These are phyloP conservation scores for Rhinopomastus cyanomelas DNA, from an alignment of 2,113 vertebrate species.

Conservation along the genomic window DNA sequence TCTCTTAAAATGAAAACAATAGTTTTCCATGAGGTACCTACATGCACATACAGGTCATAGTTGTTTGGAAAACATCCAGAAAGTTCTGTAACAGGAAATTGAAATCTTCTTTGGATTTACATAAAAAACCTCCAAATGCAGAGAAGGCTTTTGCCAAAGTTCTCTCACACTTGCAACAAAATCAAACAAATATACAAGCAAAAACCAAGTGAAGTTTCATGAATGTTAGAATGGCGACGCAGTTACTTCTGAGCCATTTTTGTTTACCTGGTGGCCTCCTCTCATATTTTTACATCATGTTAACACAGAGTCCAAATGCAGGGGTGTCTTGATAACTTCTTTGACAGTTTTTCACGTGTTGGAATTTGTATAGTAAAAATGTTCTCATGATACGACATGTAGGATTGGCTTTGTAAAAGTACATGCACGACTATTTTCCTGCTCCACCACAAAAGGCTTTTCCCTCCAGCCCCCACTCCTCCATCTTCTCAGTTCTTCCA, in stretches of 20 bases:
- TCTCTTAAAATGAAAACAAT: neutral
- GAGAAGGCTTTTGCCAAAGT: neutral
- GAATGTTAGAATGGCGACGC: neutral
- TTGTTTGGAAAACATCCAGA: neutral
- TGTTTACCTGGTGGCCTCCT: constrained; percentile 19
- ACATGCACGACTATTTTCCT: constrained; percentile 53
- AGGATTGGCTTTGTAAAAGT: constrained; percentile 29
- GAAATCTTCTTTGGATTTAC: constrained; percentile 11
- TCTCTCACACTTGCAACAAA: neutral
- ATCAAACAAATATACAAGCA: constrained; percentile 10
- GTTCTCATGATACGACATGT: constrained; percentile 56
- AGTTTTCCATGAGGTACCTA: neutral
- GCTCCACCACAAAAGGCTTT: constrained; percentile 21
- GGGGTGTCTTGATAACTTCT: constrained; percentile 32
- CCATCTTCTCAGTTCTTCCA: constrained; percentile 35
- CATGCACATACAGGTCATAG: neutral
- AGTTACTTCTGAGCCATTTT: constrained; percentile 32
- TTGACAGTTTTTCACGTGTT: constrained; percentile 3
- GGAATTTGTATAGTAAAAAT: constrained; percentile 18
- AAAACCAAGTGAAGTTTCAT: neutral
- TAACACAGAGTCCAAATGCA: constrained; percentile 32
- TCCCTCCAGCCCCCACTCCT: constrained; percentile 14
- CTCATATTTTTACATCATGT: constrained; percentile 40
- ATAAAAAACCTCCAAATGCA: neutral
- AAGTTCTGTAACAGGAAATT: neutral